phyloP scores from a whole-genome alignment of 1,140 invertebrate species.

The Leptopilina clavipes region DNA sequence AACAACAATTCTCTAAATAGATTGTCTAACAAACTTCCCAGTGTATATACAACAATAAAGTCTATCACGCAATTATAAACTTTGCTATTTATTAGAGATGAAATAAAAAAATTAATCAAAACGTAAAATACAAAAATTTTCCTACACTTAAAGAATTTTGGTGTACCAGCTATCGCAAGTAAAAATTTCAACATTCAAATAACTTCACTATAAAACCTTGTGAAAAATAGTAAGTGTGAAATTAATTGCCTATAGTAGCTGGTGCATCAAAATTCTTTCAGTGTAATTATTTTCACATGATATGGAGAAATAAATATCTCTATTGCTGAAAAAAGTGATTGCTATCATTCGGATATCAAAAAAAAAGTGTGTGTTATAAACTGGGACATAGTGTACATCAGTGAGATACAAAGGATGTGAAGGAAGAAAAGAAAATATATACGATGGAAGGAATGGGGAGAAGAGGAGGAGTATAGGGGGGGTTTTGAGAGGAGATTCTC shows the following conservation, averaged over 20 bases:
- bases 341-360: slow-evolving; percentile 66
- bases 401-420: slow-evolving; percentile 30
- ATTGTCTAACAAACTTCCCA: slow-evolving; percentile 13
- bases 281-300: too few species aligned
- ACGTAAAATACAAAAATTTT: too few species aligned
- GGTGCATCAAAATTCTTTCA: too few species aligned
- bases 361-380: slow-evolving; percentile 53
- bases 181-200: too few species aligned
- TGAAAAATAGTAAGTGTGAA: too few species aligned
- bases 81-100: too few species aligned
- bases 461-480: slow-evolving; percentile 29
- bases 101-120: too few species aligned
- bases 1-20: slow-evolving; percentile 24
- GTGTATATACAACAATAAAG: neutral
- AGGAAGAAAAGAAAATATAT: slow-evolving; percentile 35
- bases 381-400: slow-evolving; percentile 8
- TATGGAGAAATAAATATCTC: neutral
- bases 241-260: too few species aligned
- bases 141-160: too few species aligned
- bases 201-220: too few species aligned
- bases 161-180: too few species aligned
- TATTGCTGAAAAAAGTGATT: neutral
- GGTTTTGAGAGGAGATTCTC: slow-evolving; percentile 55
- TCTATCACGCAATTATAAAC: too few species aligned
- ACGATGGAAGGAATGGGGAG: slow-evolving; percentile 37